Percentiles rank a stretch among this genome's conserved stretches.
Evolutionary conservation across 2,888 invertebrate species (phyloP).

Genomic region (Acanthoscelides obtectus): DNA sequence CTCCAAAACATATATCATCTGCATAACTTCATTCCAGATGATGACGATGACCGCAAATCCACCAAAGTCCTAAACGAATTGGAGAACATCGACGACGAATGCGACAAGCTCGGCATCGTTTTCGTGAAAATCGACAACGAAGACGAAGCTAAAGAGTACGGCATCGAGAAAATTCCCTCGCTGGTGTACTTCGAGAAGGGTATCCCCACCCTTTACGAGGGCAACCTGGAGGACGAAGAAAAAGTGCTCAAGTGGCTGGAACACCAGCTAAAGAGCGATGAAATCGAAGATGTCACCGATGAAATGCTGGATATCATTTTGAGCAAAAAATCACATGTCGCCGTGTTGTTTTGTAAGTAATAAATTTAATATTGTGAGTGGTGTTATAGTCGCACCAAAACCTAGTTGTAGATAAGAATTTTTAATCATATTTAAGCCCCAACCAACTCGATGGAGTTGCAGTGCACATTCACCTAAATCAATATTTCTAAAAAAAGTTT

Average conservation of each 20-base stretch:
- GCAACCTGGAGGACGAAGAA: slow-evolving; percentile 85
- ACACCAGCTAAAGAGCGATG: slow-evolving; percentile 79
- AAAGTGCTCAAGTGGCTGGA: slow-evolving; percentile 83
- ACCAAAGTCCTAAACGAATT: slow-evolving; percentile 80
- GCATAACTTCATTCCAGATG: slow-evolving; percentile 55
- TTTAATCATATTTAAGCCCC: too few species aligned
- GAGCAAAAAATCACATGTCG: slow-evolving; percentile 82
- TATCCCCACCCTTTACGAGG: slow-evolving; percentile 71
- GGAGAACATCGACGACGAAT: slow-evolving; percentile 92
- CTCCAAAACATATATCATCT: too few species aligned
- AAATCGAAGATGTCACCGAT: slow-evolving; percentile 91
- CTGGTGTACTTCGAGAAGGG: slow-evolving; percentile 76
- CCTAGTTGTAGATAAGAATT: background rate
- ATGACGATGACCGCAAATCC: slow-evolving; percentile 83
- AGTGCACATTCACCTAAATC: too few species aligned
- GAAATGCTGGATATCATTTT: slow-evolving; percentile 90
- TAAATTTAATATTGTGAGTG: slow-evolving; percentile 38
- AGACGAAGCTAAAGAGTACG: slow-evolving; percentile 86
- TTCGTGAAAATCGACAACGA: slow-evolving; percentile 91
- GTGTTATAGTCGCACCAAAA: background rate
- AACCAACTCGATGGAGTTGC: too few species aligned
- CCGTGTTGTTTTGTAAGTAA: slow-evolving; percentile 83
- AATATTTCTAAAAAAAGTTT: too few species aligned
- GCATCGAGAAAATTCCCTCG: slow-evolving; percentile 82
- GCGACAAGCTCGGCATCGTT: slow-evolving; percentile 80